Evolutionary conservation across 2,113 vertebrate genomes (phyloP), one percentile per base, ranked within the genome.

Genomic region (Sebastes schlegelii): DNA sequence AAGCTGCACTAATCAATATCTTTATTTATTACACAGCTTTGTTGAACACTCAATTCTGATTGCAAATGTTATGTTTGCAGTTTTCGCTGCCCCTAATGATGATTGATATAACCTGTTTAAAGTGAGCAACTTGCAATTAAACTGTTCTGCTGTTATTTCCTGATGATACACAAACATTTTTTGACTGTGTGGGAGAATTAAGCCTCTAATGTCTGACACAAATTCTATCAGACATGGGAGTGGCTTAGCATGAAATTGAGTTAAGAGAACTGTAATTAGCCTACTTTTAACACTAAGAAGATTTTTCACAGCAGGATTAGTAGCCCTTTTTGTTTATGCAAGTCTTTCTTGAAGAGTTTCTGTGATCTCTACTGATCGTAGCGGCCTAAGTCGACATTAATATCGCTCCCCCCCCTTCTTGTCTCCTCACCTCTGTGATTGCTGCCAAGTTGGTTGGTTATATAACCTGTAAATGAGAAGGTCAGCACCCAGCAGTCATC

Each of bases 381-480:
- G 10, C 12, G 21, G 46, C 6, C 34, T 8, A 1, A 11, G 67
- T 61, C 12, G 1, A 70, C 63, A 16, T 74, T 5, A 40, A 45
- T 13, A 6, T 12, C 13, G 19, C 19, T 26, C 68, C 72, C 14
- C 17, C 26, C 40, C n/a, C 16, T 6, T 4, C 21, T 19, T 5
- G 0, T 83, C 63, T 57, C 73, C 68, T 66, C 64, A 77, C 80
- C 74, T 84, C 74, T 58, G 16, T 10, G 72, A 70, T 48, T 79
- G 26, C 52, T 88, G 89, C 86, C 91, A 91, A 90, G 58, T 85
- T 19, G 9, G 69, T 76, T 81, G 51, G 75, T 92, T 93, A 90
- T 79, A 85, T 88, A 93, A 93, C 51, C 75, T 84, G 91, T 84
- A 90, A 90, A 89, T 67, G 88, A 93, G 91, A 91, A 93, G 91